Percentiles rank a stretch among this genome's conserved stretches.
These are phyloP conservation scores for Cylloceria caligata DNA, from an alignment of 2,888 invertebrate genomes.

Conservation along the genomic window DNA sequence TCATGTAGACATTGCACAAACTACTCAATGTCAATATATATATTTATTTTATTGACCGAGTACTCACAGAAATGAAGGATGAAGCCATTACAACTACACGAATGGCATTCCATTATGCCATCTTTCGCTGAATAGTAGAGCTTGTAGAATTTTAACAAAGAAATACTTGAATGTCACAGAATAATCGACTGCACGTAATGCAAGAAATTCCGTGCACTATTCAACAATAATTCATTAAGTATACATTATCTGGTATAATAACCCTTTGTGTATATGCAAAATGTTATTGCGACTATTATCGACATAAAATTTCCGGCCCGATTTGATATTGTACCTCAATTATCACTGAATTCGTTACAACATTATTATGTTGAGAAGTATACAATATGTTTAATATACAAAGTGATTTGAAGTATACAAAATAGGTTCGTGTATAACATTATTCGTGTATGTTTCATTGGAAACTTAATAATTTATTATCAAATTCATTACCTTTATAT, in stretches of 20 bases:
- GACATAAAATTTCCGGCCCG: slow-evolving; percentile 35
- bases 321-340: slow-evolving; percentile 9
- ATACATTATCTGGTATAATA: neutral
- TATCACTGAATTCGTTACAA: too few relatives aligned
- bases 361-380: too few relatives aligned
- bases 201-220: neutral
- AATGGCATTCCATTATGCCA: slow-evolving; percentile 15
- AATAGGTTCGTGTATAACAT: too few relatives aligned
- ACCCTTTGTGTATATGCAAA: neutral
- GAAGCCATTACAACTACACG: slow-evolving; percentile 39
- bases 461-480: too few relatives aligned
- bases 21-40: slow-evolving; percentile 35
- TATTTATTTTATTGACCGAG: slow-evolving; percentile 39
- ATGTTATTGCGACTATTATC: slow-evolving; percentile 10
- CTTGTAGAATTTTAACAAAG: too few relatives aligned
- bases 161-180: neutral
- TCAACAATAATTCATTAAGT: neutral
- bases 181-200: neutral
- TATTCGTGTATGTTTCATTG: too few relatives aligned
- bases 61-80: slow-evolving; percentile 28
- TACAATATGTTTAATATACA: too few relatives aligned
- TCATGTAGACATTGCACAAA: neutral
- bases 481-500: too few relatives aligned
- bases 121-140: neutral
- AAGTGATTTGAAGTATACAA: too few relatives aligned